Evolutionary conservation across 2,888 invertebrate genomes (phyloP).

Genomic region (Isoperla grammatica): DNA sequence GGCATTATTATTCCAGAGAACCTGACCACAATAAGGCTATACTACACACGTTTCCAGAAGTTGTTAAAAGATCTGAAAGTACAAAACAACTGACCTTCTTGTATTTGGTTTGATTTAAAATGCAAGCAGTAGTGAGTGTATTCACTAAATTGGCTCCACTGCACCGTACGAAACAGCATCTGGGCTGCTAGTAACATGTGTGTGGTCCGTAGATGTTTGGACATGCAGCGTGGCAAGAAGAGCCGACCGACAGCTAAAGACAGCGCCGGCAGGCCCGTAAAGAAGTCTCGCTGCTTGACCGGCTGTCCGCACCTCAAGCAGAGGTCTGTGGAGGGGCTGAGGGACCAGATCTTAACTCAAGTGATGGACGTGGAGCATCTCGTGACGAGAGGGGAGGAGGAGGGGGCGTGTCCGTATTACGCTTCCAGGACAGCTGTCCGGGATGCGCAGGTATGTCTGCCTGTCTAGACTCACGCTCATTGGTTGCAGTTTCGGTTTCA

Average conservation of each 20-base stretch:
- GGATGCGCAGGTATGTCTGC: constrained; percentile 64
- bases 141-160: too few relatives aligned
- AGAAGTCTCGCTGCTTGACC: constrained; percentile 52
- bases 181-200: too few relatives aligned
- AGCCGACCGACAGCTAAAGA: constrained; percentile 51
- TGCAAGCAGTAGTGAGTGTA: too few relatives aligned
- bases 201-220: constrained; percentile 75
- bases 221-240: constrained; percentile 64
- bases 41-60: too few relatives aligned
- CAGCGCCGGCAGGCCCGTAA: constrained; percentile 56
- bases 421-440: constrained; percentile 74
- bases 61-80: too few relatives aligned
- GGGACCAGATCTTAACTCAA: constrained; percentile 59
- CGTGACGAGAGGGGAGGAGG: constrained; percentile 57
- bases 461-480: too few relatives aligned
- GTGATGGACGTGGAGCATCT: constrained; percentile 87
- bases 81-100: too few relatives aligned
- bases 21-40: too few relatives aligned
- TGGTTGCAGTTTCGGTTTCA: too few relatives aligned
- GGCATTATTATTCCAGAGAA: too few relatives aligned
- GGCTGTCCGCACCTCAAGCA: constrained; percentile 67
- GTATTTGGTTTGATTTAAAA: too few relatives aligned
- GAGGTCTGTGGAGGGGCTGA: constrained; percentile 55
- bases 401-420: constrained; percentile 91
- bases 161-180: too few relatives aligned